Conservation (phyloP, 2,113 vertebrate species). For the Ovis aries region DNA sequence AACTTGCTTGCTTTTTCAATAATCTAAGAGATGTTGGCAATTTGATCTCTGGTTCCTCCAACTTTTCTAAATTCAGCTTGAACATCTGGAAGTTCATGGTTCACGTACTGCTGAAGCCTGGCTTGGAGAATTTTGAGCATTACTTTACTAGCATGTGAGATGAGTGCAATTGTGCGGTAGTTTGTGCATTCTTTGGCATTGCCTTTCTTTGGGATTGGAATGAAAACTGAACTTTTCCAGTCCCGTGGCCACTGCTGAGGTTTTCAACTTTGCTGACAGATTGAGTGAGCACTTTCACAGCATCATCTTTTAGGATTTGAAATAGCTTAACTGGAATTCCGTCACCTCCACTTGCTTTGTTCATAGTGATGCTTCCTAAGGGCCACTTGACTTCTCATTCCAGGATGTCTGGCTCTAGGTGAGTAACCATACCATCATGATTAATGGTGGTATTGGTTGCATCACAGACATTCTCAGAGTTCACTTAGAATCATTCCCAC, state of each 20-base stretch:
- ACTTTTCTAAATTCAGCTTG: not conserved
- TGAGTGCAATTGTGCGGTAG: not conserved
- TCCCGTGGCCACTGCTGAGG: not conserved
- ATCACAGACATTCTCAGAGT: not conserved
- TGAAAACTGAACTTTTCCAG: not conserved
- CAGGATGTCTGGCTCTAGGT: not conserved
- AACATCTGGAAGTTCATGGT: not conserved
- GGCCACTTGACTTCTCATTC: not conserved
- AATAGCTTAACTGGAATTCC: not conserved
- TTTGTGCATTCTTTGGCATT: not conserved
- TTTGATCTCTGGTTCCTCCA: not conserved
- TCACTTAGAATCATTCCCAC: not conserved
- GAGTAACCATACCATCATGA: not conserved
- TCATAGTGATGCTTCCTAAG: not conserved
- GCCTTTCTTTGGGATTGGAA: not conserved
- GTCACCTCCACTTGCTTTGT: not conserved
- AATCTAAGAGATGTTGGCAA: not conserved
- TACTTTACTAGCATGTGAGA: not conserved
- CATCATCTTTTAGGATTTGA: not conserved
- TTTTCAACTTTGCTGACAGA: not conserved
- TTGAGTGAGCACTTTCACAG: not conserved
- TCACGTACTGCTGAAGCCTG: not conserved
- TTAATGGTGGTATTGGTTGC: not conserved
- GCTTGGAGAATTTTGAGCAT: not conserved
- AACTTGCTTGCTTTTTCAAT: not conserved